Percentiles rank a stretch among this genome's conserved stretches.
Conservation (phyloP, 2,888 invertebrate species). For the Torymus auratus region DNA sequence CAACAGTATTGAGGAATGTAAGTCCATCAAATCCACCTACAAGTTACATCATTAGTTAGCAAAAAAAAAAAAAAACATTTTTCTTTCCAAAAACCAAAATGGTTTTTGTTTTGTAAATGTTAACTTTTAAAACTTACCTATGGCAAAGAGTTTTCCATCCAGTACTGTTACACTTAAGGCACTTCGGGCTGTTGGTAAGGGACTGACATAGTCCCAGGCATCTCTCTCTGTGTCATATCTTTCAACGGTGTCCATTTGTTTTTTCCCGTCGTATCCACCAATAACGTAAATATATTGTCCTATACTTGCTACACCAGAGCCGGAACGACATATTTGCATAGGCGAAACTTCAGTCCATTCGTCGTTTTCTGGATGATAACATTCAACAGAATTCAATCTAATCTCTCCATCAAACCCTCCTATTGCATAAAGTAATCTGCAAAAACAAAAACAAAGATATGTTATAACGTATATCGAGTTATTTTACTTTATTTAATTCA, state of each 20-base stretch:
- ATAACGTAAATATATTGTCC: slow-evolving; percentile 94
- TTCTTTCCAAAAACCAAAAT: no score
- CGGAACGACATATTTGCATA: slow-evolving; percentile 88
- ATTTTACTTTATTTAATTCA: background rate
- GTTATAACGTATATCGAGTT: background rate
- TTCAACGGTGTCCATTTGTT: slow-evolving; percentile 90
- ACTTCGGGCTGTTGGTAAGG: slow-evolving; percentile 89
- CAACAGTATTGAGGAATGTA: slow-evolving; percentile 90
- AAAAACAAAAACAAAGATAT: background rate
- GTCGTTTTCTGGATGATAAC: slow-evolving; percentile 95
- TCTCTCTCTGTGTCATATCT: slow-evolving; percentile 90
- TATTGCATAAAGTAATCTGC: slow-evolving; percentile 83
- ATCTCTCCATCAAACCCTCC: slow-evolving; percentile 93
- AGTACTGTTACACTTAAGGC: slow-evolving; percentile 92
- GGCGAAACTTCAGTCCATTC: slow-evolving; percentile 89
- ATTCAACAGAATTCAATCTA: slow-evolving; percentile 88
- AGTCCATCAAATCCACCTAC: slow-evolving; percentile 93
- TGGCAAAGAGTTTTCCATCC: slow-evolving; percentile 91
- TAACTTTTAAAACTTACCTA: slow-evolving; percentile 80
- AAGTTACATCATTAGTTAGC: slow-evolving; percentile 56
- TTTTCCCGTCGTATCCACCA: slow-evolving; percentile 93
- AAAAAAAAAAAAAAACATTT: background rate
- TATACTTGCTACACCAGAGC: slow-evolving; percentile 91
- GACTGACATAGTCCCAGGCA: slow-evolving; percentile 86
- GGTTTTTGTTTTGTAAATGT: slow-evolving; percentile 11